These are phyloP conservation scores for Brassicogethes aeneus DNA, from an alignment of 2,888 invertebrate species.

Conservation along the genomic window DNA sequence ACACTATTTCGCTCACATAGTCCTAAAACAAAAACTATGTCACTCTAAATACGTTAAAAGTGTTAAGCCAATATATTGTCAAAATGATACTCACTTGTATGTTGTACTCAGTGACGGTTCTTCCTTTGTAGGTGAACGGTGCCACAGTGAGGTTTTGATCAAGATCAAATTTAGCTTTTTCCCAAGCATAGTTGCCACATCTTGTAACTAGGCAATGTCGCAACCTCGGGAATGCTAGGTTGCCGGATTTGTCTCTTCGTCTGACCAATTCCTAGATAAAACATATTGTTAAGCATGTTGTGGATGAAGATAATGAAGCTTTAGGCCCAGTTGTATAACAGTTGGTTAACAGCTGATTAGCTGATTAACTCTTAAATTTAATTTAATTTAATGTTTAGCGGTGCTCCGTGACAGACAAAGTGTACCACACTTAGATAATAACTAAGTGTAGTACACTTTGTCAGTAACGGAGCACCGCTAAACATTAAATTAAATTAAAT, in stretches of 20 bases:
- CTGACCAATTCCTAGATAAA: constrained; percentile 43
- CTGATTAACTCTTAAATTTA: too few relatives aligned
- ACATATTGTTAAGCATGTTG: neutral
- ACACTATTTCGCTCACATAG: constrained; percentile 66
- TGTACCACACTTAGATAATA: too few relatives aligned
- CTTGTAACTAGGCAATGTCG: constrained; percentile 58
- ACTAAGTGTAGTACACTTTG: too few relatives aligned
- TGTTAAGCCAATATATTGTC: too few relatives aligned
- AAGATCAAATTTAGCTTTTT: constrained; percentile 49
- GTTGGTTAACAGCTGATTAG: too few relatives aligned
- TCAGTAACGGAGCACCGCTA: too few relatives aligned
- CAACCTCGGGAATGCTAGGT: constrained; percentile 56
- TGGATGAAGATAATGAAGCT: neutral
- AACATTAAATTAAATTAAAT: too few relatives aligned
- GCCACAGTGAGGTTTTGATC: constrained; percentile 63
- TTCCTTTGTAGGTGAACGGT: constrained; percentile 56
- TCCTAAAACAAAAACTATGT: constrained; percentile 64
- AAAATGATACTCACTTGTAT: too few relatives aligned
- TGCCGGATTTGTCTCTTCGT: constrained; percentile 50
- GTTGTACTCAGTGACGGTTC: constrained; percentile 60
- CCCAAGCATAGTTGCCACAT: constrained; percentile 76
- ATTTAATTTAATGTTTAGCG: too few relatives aligned
- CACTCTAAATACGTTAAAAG: constrained; percentile 65
- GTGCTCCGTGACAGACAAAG: too few relatives aligned
- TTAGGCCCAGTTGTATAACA: too few relatives aligned